Evolutionary conservation across 53 echinoderm and acorn worm genomes (phyloP), one percentile per base, ranked within the genome.

Genomic region (Holothuria scabra): DNA sequence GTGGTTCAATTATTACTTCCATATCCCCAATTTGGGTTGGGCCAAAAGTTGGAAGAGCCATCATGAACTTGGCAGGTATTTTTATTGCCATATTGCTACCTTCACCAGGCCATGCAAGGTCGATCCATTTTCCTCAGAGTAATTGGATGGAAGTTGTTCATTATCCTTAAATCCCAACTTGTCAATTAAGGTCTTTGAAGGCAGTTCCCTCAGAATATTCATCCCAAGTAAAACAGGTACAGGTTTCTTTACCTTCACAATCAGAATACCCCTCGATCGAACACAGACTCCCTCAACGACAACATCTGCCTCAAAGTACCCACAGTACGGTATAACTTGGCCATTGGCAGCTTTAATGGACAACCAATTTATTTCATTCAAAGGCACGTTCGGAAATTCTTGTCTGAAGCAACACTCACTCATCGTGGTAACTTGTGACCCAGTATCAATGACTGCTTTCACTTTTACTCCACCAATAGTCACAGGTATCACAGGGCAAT

Each of bases 271-370:
- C 25, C 78, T 14, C 4, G 33, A 8, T n/a, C 28, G 61, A n/a
- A 86, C 65, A 72, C 5, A 21, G 25, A 26, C 30, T 8, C 52
- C 49, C 8, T 26, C 79, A 2, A 86, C 32, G 16, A 37, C 32
- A n/a, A n/a, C 56, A 46, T 86, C 86, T 32, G 79, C 28, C 26
- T 29, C 79, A 63, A 86, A 86, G 28, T 86, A 79, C 2, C 86
- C 86, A 16, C 29, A 24, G 65, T 86, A 86, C 4, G 86, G 86
- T 2, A 86, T 24, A 41, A 23, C 10, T 1, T 29, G 22, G 58
- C 65, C 65, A n/a, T 86, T 86, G n/a, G 86, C 86, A 64, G 86
- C 86, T 34, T 29, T 63, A 4, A 86, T 59, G 20, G 79, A 18
- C 20, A 86, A 29, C 79, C 79, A 86, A 46, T 30, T 46, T 9